Conservation (phyloP, 2,888 invertebrate genomes). For the Eulithis testata region DNA sequence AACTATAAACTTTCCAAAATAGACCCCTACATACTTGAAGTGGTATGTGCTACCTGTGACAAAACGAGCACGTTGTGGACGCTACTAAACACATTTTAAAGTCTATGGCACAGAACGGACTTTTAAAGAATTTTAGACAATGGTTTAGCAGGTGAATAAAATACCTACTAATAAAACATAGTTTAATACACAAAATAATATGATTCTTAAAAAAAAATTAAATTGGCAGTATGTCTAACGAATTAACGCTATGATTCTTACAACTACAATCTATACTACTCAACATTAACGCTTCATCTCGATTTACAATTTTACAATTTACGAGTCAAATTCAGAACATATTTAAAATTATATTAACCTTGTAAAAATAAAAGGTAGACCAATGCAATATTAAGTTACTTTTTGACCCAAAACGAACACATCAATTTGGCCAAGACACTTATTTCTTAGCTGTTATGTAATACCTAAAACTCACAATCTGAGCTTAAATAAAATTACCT, state of each 20-base stretch:
- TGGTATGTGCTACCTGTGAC: not conserved
- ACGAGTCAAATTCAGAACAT: too few species aligned
- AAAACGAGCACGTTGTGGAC: not conserved
- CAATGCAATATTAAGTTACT: not conserved
- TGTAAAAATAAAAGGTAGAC: too few species aligned
- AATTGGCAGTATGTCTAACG: constrained; percentile 62
- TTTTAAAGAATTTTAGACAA: constrained; percentile 35
- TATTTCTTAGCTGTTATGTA: not conserved
- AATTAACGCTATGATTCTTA: constrained; percentile 3
- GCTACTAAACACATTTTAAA: constrained; percentile 34
- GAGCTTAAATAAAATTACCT: constrained; percentile 3
- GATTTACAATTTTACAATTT: too few species aligned
- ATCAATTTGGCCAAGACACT: not conserved
- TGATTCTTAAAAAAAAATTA: constrained; percentile 43
- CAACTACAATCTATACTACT: too few species aligned
- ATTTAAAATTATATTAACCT: too few species aligned
- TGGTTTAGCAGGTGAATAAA: not conserved
- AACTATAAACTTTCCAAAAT: not conserved
- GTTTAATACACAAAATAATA: constrained; percentile 7
- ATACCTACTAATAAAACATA: not conserved
- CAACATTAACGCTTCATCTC: too few species aligned
- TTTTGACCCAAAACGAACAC: not conserved
- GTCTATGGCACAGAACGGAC: constrained; percentile 70
- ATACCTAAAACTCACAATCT: not conserved
- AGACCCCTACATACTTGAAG: not conserved